A percentile compares a stretch with the other conserved stretches of the same genome.
Evolutionary conservation across 1,140 invertebrate species (phyloP).

Genomic region (Cherax quadricarinatus): DNA sequence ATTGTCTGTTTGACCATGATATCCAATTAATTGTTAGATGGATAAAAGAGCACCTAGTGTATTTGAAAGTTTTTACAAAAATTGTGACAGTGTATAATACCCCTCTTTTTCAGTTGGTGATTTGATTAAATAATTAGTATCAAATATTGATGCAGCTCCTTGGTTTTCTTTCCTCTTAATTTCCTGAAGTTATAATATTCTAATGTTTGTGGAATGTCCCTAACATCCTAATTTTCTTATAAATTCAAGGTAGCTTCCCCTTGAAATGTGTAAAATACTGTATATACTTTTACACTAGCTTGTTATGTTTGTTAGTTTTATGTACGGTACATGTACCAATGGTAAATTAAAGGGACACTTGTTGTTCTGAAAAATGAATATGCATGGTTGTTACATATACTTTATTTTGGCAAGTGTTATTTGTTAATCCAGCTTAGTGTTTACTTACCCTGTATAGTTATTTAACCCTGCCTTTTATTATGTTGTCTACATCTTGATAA

Average conservation of each 20-base stretch:
- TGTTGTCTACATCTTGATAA: too few relatives aligned
- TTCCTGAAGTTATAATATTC: constrained; percentile 17
- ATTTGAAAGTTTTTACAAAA: too few relatives aligned
- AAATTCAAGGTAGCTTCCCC: constrained; percentile 37
- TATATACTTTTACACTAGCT: neutral
- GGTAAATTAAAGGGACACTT: constrained; percentile 30
- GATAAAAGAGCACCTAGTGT: too few relatives aligned
- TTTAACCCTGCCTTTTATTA: too few relatives aligned
- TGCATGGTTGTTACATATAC: constrained; percentile 37
- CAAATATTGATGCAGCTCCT: constrained; percentile 3
- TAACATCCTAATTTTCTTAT: constrained; percentile 7
- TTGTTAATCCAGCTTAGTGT: constrained; percentile 20
- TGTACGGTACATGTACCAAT: neutral
- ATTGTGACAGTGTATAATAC: too few relatives aligned
- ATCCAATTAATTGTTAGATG: too few relatives aligned
- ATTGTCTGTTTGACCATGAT: too few relatives aligned
- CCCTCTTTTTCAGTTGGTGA: neutral
- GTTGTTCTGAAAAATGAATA: constrained; percentile 16
- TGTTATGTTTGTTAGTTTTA: neutral
- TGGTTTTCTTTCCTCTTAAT: constrained; percentile 19
- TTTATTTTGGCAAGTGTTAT: constrained; percentile 34
- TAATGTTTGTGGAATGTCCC: constrained; percentile 35
- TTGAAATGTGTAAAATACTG: constrained; percentile 2
- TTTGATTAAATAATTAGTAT: neutral
- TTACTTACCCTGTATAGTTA: neutral